A percentile compares a stretch with the other conserved stretches of the same genome.
These are phyloP conservation scores for Pseudolaguvia tuberculata DNA, from an alignment of 2,113 vertebrate genomes.

Conservation along the genomic window DNA sequence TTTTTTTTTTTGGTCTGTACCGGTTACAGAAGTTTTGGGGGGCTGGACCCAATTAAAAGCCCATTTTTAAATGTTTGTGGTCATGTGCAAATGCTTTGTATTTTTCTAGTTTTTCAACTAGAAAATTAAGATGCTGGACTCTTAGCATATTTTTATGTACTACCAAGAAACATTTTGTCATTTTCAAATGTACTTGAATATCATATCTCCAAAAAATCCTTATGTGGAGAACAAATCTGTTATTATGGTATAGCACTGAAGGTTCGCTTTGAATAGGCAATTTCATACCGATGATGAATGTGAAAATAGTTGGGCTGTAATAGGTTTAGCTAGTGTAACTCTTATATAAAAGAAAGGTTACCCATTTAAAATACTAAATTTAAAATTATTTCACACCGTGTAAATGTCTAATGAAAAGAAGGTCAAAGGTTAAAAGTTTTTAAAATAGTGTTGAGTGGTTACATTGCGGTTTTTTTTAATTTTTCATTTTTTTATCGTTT, in stretches of 20 bases:
- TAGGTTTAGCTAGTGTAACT: slow-evolving; percentile 42
- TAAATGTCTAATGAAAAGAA: slow-evolving; percentile 34
- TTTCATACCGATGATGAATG: slow-evolving; percentile 61
- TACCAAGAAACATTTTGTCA: slow-evolving; percentile 41
- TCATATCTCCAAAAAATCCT: slow-evolving; percentile 57
- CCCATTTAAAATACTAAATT: slow-evolving; percentile 38
- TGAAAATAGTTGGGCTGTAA: slow-evolving; percentile 52
- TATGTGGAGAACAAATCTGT: slow-evolving; percentile 53
- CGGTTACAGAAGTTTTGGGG: slow-evolving; percentile 70
- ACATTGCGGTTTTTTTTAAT: slow-evolving; percentile 35
- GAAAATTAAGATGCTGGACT: slow-evolving; percentile 59
- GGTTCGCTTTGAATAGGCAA: slow-evolving; percentile 46
- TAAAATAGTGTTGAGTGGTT: slow-evolving; percentile 35
- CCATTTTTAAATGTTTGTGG: slow-evolving; percentile 57
- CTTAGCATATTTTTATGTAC: slow-evolving; percentile 54
- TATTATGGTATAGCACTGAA: slow-evolving; percentile 55
- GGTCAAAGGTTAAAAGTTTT: slow-evolving; percentile 21
- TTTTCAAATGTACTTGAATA: slow-evolving; percentile 68
- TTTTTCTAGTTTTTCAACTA: slow-evolving; percentile 50
- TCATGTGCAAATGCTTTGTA: slow-evolving; percentile 56
- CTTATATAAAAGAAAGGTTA: slow-evolving; percentile 26
- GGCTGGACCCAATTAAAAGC: slow-evolving; percentile 76
- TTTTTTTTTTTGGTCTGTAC: slow-evolving; percentile 64
- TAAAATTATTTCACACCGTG: slow-evolving; percentile 27
- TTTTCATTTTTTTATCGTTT: slow-evolving; percentile 19